phyloP scores from a whole-genome alignment of 2,888 invertebrate species.

The Scaptomyza tumidula region DNA sequence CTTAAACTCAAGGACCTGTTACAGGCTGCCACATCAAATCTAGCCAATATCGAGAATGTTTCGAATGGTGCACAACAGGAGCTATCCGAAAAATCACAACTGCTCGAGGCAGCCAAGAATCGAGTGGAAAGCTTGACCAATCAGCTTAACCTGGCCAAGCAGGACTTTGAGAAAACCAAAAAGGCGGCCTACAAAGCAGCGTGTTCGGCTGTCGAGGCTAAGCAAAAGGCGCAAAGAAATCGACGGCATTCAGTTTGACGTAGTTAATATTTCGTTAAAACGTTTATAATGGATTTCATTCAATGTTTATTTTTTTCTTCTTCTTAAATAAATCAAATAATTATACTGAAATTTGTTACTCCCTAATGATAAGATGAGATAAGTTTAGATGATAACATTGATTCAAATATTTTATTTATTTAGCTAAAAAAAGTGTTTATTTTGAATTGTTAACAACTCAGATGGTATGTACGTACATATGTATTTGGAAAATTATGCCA shows the following conservation, averaged over 20 bases:
- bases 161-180: slow-evolving; percentile 88
- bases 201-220: slow-evolving; percentile 89
- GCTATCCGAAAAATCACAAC: slow-evolving; percentile 88
- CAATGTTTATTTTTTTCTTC: slow-evolving; percentile 13
- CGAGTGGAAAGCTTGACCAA: slow-evolving; percentile 87
- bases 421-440: too few relatives aligned
- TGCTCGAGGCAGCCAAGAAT: slow-evolving; percentile 88
- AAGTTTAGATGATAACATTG: too few relatives aligned
- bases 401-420: too few relatives aligned
- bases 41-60: slow-evolving; percentile 87
- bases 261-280: not conserved
- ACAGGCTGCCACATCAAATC: slow-evolving; percentile 86
- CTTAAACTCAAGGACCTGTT: slow-evolving; percentile 85
- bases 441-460: too few relatives aligned
- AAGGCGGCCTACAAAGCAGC: slow-evolving; percentile 89
- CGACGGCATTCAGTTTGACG: not conserved
- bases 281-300: too few relatives aligned
- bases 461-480: too few relatives aligned
- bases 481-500: not conserved
- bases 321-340: not conserved
- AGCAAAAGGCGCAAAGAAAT: slow-evolving; percentile 84
- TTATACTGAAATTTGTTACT: not conserved
- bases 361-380: too few relatives aligned
- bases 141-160: slow-evolving; percentile 87
- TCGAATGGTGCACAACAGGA: slow-evolving; percentile 87